Conservation (phyloP, 1,140 invertebrate genomes). For the Papilio polytes region DNA sequence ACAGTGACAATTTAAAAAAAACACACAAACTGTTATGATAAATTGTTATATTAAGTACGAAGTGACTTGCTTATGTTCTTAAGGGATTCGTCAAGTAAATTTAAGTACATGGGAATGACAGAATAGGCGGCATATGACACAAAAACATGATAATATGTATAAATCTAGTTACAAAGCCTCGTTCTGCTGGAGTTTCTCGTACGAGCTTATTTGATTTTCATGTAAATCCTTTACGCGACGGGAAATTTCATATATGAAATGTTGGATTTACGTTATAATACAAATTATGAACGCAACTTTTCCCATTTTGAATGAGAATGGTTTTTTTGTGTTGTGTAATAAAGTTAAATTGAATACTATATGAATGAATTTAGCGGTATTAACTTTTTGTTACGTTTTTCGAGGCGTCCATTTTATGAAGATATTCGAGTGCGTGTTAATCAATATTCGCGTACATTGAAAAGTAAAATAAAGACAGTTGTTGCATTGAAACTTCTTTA, state of each 20-base stretch:
- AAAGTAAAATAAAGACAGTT: too few species aligned
- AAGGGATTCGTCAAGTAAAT: neutral
- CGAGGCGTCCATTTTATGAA: neutral
- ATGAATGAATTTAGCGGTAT: constrained; percentile 12
- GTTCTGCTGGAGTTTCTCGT: constrained; percentile 9
- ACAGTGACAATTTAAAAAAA: too few species aligned
- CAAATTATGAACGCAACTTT: constrained; percentile 15
- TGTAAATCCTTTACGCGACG: constrained; percentile 23
- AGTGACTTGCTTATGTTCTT: neutral
- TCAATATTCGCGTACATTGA: too few species aligned
- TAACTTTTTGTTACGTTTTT: neutral
- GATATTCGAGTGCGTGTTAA: too few species aligned
- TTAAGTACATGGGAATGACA: constrained; percentile 5
- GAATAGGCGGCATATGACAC: neutral
- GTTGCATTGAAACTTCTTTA: too few species aligned
- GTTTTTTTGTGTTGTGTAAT: constrained; percentile 8
- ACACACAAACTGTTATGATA: too few species aligned
- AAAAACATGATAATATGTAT: constrained; percentile 3
- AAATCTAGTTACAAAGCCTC: constrained; percentile 5
- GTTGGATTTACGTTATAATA: constrained; percentile 19
- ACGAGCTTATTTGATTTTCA: constrained; percentile 24
- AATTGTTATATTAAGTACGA: neutral
- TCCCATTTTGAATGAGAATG: constrained; percentile 2
- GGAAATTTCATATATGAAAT: constrained; percentile 21
- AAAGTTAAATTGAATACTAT: constrained; percentile 16